A percentile compares a stretch with the other conserved stretches of the same genome.
Conservation (phyloP, 2,113 vertebrate species). For the Hippocampus mohnikei region DNA sequence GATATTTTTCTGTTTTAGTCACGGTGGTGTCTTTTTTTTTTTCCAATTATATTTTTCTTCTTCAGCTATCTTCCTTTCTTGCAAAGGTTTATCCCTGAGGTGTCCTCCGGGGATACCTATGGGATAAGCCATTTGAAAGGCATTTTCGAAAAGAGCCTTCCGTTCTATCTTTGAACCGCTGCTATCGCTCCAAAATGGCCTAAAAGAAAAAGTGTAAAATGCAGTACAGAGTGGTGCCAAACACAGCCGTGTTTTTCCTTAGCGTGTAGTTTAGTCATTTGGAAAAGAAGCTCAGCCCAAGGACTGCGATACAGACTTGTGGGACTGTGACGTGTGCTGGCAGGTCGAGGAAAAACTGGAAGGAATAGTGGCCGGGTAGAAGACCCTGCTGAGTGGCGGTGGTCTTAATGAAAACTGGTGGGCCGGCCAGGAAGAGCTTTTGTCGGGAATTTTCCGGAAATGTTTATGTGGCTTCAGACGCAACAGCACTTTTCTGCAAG, state of each 20-base stretch:
- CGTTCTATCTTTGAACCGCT: constrained; percentile 61
- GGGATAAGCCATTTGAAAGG: constrained; percentile 70
- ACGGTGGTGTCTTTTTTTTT: constrained; percentile 62
- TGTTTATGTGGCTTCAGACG: not conserved
- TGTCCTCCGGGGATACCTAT: constrained; percentile 69
- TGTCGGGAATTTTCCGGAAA: not conserved
- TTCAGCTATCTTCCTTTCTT: constrained; percentile 61
- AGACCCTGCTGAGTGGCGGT: constrained; percentile 2
- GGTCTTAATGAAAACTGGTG: not conserved
- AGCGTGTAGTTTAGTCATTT: constrained; percentile 51
- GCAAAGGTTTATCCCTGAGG: constrained; percentile 69
- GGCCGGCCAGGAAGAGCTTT: not conserved
- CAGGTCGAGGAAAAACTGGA: constrained; percentile 17
- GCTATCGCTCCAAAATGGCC: constrained; percentile 68
- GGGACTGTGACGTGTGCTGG: constrained; percentile 46
- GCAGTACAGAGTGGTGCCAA: constrained; percentile 48
- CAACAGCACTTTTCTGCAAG: too few relatives aligned
- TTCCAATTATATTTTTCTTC: constrained; percentile 50
- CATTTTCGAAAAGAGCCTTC: constrained; percentile 64
- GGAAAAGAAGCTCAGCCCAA: constrained; percentile 32
- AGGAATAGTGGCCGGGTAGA: constrained; percentile 20
- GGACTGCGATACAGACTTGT: constrained; percentile 36
- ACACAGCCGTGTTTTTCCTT: constrained; percentile 49
- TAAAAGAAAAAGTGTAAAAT: constrained; percentile 54
- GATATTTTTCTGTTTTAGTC: constrained; percentile 66